These are phyloP conservation scores for Notiomystis cincta DNA, from an alignment of 2,113 vertebrate genomes.

Conservation along the genomic window DNA sequence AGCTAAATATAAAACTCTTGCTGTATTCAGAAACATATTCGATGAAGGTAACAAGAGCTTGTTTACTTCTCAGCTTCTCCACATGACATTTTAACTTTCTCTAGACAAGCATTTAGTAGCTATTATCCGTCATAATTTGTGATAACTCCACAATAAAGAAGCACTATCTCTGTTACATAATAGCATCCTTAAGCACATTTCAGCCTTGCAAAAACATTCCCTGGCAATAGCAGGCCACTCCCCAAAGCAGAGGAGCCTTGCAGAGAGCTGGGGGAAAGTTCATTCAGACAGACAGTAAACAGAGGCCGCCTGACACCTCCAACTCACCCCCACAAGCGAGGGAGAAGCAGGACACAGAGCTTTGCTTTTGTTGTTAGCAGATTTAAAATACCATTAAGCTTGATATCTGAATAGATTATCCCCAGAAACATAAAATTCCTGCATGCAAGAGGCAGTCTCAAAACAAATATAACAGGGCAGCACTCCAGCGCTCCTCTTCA, in stretches of 20 bases:
- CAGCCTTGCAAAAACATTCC: constrained; percentile 43
- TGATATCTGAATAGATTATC: not conserved
- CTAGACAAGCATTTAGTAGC: not conserved
- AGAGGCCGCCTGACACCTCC: constrained; percentile 18
- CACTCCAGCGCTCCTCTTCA: not conserved
- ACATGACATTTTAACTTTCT: constrained; percentile 45
- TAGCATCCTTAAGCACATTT: constrained; percentile 17
- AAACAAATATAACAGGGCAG: not conserved
- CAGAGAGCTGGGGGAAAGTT: constrained; percentile 25
- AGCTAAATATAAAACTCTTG: constrained; percentile 62
- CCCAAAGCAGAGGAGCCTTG: constrained; percentile 17
- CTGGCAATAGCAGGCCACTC: not conserved
- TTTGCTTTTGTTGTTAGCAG: not conserved
- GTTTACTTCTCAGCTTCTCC: constrained; percentile 49
- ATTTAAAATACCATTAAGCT: not conserved
- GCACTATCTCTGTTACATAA: constrained; percentile 48
- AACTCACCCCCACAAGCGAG: not conserved
- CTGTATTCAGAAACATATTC: constrained; percentile 3
- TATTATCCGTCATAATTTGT: not conserved
- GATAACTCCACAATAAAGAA: not conserved
- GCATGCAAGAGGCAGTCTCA: not conserved
- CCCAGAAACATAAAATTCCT: not conserved
- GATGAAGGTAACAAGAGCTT: constrained; percentile 59
- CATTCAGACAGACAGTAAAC: not conserved
- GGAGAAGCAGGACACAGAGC: not conserved